Base-by-base conservation (phyloP, 23 tunicate species). In the Phallusia fumigata region DNA sequence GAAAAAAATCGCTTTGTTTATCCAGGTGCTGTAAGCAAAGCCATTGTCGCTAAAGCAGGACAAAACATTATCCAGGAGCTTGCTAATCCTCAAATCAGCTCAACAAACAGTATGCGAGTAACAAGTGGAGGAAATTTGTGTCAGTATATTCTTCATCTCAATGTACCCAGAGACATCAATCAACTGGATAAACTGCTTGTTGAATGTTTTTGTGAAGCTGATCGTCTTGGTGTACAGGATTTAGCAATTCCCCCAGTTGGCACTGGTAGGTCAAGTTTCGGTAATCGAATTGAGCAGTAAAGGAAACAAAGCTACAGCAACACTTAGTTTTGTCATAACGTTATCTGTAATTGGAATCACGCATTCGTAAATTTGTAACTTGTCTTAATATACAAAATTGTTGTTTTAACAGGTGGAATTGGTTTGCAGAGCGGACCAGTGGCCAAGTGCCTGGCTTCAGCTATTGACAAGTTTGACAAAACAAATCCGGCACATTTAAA, bases 11-110 rank as follows among this genome's bases (percentile, higher is more conserved):
- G 8, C 10, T 40, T 40, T 40, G 47, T 40, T 40, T 40, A 10
- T 3, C 8, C 11, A 74, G 78, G 78, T 31, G 32, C 28, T 18
- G 52, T 85, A 8, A 49, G 75, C 19, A 30, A 79, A 36, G 33
- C 33, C 30, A 16, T 79, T 30, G 75, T 65, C 0, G 31, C 32
- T 30, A 85, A 65, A 74, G 83, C 86, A 22, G 95, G 95, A 12
- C 65, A 19, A 11, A 24, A 24, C 26, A 58, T 58, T 8, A 16
- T 13, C 69, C 15, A 58, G 11, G 69, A 58, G 16, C 13, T 22
- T 1, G 15, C 1, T 6, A 58, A 22, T 16, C 3, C 26, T 13
- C 11, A 22, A 16, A 58, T 58, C 28, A 13, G 69, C 28, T 24
- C 26, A 22, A 58, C 77, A 30, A 33, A 33, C 36, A 74, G 44